Percentiles rank a stretch among this genome's conserved stretches.
These are phyloP conservation scores for Neofelis nebulosa DNA, from an alignment of 2,113 vertebrate genomes.

Conservation along the genomic window DNA sequence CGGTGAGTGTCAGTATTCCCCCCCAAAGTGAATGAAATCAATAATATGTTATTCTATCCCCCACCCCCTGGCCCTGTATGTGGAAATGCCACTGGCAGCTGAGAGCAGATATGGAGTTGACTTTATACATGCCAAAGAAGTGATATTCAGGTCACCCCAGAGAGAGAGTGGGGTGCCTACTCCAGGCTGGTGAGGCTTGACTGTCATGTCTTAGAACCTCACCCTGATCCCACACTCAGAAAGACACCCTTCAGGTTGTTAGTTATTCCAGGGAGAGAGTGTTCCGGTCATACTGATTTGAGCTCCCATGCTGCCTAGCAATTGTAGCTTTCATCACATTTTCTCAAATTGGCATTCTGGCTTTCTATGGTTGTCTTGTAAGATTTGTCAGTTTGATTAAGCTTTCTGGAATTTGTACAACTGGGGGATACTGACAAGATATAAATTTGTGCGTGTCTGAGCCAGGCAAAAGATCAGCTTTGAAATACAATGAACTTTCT, in stretches of 20 bases:
- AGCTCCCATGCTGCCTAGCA: neutral
- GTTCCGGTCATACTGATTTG: neutral
- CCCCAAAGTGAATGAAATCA: neutral
- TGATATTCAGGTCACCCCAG: neutral
- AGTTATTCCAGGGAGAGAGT: neutral
- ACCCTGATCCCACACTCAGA: neutral
- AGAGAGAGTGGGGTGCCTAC: neutral
- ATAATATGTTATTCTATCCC: neutral
- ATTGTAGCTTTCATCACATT: neutral
- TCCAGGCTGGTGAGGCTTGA: neutral
- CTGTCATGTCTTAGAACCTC: neutral
- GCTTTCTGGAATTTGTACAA: neutral
- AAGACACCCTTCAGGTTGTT: neutral
- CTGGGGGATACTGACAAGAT: neutral
- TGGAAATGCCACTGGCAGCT: neutral
- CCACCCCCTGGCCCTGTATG: too few relatives aligned
- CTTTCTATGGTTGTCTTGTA: neutral
- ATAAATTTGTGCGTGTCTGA: neutral
- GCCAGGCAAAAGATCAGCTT: neutral
- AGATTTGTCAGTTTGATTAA: slow-evolving; percentile 14
- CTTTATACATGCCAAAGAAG: neutral
- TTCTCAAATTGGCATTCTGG: slow-evolving; percentile 5
- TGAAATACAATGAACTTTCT: neutral
- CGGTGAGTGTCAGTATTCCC: neutral
- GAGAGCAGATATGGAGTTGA: too few relatives aligned